Base-by-base conservation (phyloP, 1,140 invertebrate species). In the Lasioglossum baleicum region DNA sequence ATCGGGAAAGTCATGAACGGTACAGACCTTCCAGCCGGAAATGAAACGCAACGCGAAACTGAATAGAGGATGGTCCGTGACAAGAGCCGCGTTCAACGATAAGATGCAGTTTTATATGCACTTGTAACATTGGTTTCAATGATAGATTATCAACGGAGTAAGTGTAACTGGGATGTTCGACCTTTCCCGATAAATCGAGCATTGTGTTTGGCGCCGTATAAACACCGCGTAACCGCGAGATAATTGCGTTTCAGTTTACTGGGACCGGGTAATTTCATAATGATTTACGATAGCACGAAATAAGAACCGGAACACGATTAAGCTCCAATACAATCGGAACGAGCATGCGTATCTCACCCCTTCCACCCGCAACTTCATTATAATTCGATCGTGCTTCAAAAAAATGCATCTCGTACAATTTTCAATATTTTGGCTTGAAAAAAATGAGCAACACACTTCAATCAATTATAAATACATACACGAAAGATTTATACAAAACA, bases 81-180 rank as follows among this genome's bases (percentile, higher is more conserved):
- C 7, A 8, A 20, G 51, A 53, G 51, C 51, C 17, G 51, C 51
- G 51, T 5, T 35, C 35, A 35, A 6, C 17, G 51, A 53, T 53
- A 53, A 53, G 15, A 53, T 53, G 51, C 51, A 53, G 15, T 58
- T n/a, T 58, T 7, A 58, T 8, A 58, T 58, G 56, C 56, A 58
- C 7, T 20, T 20, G 87, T 86, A 90, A 93, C 88, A 90, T 90
- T 88, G 87, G 87, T 91, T 90, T 85, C 87, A 88, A 87, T 85
- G 87, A 91, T 92, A 91, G 87, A 87, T 90, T 91, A 90, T 92
- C 89, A 88, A 26, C 70, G 63, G 74, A 90, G 83, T 90, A 88
- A 90, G 88, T 90, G 89, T 90, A 91, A 90, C 88, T 88, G 87
- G 86, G 88, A 92, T 92, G 88, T 92, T 89, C 91, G 92, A 92